phyloP scores from a whole-genome alignment of 2,797 vertebrate species.

The Phoebastria nigripes region DNA sequence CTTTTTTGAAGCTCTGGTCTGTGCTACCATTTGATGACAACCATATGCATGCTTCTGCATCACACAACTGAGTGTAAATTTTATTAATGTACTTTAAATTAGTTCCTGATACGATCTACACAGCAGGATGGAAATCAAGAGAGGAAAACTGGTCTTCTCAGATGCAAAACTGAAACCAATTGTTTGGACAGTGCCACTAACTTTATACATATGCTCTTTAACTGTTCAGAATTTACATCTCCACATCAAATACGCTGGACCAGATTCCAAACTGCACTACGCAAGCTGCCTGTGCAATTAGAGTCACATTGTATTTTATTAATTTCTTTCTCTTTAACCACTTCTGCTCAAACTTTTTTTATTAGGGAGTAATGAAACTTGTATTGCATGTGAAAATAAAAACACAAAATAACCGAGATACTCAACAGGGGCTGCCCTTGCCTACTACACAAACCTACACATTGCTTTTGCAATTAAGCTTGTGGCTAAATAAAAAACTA shows the following conservation, averaged over 20 bases:
- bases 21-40: constrained; percentile 4
- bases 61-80: neutral
- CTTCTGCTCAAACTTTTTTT: neutral
- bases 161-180: neutral
- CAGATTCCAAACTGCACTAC: neutral
- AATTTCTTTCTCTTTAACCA: neutral
- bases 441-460: neutral
- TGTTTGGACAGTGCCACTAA: neutral
- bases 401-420: neutral
- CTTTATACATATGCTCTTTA: neutral
- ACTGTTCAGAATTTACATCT: neutral
- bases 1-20: neutral
- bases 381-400: neutral
- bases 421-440: neutral
- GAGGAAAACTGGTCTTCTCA: neutral
- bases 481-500: neutral
- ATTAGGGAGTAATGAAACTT: neutral
- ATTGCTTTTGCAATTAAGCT: neutral
- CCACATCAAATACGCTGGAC: neutral
- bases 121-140: neutral
- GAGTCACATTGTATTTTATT: neutral
- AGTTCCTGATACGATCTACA: constrained; percentile 3
- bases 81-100: neutral
- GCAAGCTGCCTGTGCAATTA: neutral
- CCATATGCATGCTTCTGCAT: neutral